A percentile compares a stretch with the other conserved stretches of the same genome.
phyloP scores from a whole-genome alignment of 2,888 invertebrate genomes.

The Polylopha cassiicola region DNA sequence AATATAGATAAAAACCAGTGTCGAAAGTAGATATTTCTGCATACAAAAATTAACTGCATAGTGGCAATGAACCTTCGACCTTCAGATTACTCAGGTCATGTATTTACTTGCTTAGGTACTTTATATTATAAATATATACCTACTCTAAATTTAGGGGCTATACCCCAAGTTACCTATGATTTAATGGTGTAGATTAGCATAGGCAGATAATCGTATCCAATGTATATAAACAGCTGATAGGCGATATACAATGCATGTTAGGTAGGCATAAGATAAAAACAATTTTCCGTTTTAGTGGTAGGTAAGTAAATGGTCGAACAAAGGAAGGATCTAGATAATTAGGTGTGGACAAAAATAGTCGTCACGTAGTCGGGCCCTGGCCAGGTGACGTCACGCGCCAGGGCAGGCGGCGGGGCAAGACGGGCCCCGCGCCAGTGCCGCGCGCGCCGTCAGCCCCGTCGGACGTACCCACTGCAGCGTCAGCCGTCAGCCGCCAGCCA shows the following conservation, averaged over 20 bases:
- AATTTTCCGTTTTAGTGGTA: slow-evolving; percentile 56
- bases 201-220: no score
- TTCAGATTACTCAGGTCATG: no score
- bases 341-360: slow-evolving; percentile 74
- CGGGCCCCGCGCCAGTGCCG: slow-evolving; percentile 77
- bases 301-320: slow-evolving; percentile 44
- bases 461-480: slow-evolving; percentile 39
- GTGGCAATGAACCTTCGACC: no score
- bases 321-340: slow-evolving; percentile 74
- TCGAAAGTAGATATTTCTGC: no score
- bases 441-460: slow-evolving; percentile 73
- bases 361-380: slow-evolving; percentile 69
- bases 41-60: no score
- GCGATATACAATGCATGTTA: no score
- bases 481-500: slow-evolving; percentile 39
- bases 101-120: no score
- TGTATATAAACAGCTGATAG: no score
- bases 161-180: no score
- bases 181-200: no score
- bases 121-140: neutral
- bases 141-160: no score
- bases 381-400: slow-evolving; percentile 75
- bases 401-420: slow-evolving; percentile 74
- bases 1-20: no score
- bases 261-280: slow-evolving; percentile 32